Evolutionary conservation across 2,113 vertebrate genomes (phyloP).

Genomic region (Anhinga anhinga): DNA sequence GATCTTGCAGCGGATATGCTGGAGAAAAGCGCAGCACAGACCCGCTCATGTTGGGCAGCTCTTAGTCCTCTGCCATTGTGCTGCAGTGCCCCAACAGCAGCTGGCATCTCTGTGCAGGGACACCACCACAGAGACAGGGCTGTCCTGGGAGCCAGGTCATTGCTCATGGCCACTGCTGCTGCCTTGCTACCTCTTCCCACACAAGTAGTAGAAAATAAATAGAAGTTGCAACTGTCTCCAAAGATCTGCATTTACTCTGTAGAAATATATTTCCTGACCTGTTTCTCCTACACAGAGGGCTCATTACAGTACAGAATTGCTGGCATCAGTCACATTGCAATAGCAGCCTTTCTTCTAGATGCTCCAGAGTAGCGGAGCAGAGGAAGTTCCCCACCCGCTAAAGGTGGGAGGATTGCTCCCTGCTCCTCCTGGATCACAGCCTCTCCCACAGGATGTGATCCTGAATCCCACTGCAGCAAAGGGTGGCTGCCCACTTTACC

Average conservation of each 20-base stretch:
- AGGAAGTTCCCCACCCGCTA: not conserved
- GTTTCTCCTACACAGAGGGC: not conserved
- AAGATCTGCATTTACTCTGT: not conserved
- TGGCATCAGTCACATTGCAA: not conserved
- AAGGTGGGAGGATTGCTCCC: not conserved
- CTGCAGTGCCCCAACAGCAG: not conserved
- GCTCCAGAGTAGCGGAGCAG: not conserved
- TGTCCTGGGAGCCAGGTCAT: not conserved
- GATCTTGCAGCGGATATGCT: not conserved
- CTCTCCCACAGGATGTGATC: not conserved
- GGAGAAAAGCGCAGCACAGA: not conserved
- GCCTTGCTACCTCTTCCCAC: not conserved
- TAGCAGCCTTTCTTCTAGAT: not conserved
- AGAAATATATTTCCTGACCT: not conserved
- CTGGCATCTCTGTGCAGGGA: not conserved
- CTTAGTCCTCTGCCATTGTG: not conserved
- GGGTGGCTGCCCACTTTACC: not conserved
- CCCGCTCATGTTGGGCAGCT: fast-evolving
- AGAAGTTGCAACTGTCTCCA: not conserved
- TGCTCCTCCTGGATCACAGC: not conserved
- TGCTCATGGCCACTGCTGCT: not conserved
- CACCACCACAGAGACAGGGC: not conserved
- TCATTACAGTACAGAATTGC: not conserved
- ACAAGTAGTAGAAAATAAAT: not conserved
- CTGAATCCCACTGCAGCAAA: not conserved